These are phyloP conservation scores for Penaeus japonicus DNA, from an alignment of 1,140 invertebrate species.

Conservation along the genomic window DNA sequence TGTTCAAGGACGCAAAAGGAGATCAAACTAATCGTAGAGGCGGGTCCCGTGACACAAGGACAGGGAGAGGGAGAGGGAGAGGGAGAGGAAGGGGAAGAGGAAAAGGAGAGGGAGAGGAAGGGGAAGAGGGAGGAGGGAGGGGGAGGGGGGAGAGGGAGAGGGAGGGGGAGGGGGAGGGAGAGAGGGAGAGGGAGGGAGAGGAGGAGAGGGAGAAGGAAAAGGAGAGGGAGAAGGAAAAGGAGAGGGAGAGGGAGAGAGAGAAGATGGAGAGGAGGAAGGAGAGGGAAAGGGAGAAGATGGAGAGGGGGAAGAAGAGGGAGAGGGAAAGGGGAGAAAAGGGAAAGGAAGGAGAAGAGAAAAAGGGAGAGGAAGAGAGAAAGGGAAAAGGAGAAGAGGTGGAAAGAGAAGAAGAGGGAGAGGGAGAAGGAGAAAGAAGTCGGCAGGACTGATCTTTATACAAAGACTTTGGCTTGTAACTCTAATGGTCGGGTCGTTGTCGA, in stretches of 20 bases:
- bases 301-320: no score
- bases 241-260: not conserved
- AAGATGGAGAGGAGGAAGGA: not conserved
- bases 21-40: not conserved
- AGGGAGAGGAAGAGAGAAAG: slow-evolving; percentile 54
- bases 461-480: no score
- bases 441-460: no score
- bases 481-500: no score
- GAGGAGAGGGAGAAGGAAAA: not conserved
- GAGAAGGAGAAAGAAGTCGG: not conserved
- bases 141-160: no score
- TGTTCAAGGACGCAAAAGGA: no score
- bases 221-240: not conserved
- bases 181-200: no score
- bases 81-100: not conserved
- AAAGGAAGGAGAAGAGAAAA: no score
- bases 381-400: slow-evolving; percentile 43
- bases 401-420: slow-evolving; percentile 25
- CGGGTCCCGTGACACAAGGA: not conserved
- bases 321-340: no score
- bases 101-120: not conserved
- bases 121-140: not conserved
- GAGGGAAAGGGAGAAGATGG: not conserved
- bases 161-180: not conserved
- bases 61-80: not conserved